Conservation (phyloP, 2,888 invertebrate species). For the Pachycephus smyrnensis region DNA sequence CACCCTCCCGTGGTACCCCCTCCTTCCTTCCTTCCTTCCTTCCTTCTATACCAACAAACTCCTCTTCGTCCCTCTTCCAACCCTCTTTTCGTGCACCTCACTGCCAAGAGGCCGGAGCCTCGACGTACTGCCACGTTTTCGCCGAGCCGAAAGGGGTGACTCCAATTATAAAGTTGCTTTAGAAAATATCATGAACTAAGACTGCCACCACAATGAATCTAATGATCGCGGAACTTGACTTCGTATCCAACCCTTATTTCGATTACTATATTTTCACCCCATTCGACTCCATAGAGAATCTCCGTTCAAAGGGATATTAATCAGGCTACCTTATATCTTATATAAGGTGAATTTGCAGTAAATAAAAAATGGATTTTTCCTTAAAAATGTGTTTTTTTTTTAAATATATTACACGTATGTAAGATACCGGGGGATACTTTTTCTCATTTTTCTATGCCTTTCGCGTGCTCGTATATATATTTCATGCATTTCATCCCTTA, state of each 20-base stretch:
- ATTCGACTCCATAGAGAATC: background rate
- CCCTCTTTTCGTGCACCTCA: background rate
- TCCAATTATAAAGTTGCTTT: background rate
- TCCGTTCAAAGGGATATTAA: background rate
- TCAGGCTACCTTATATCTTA: background rate
- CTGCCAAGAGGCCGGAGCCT: background rate
- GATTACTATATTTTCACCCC: background rate
- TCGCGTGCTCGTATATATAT: background rate
- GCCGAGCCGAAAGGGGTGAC: background rate
- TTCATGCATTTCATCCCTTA: background rate
- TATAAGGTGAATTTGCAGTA: background rate
- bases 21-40: conserved; percentile 25
- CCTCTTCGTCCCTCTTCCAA: background rate
- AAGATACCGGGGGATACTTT: too few relatives aligned
- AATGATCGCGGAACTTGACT: background rate
- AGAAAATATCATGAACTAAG: background rate
- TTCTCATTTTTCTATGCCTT: background rate
- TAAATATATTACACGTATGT: background rate
- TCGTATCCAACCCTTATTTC: background rate
- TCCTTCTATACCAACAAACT: conserved; percentile 15
- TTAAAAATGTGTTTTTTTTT: too few relatives aligned
- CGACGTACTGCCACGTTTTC: background rate
- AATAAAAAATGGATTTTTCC: too few relatives aligned
- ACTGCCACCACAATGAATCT: background rate
- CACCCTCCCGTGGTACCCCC: conserved; percentile 21